Percentiles rank a stretch among this genome's conserved stretches.
These are phyloP conservation scores for Alouatta palliata DNA, from an alignment of 2,113 vertebrate species.

Conservation along the genomic window DNA sequence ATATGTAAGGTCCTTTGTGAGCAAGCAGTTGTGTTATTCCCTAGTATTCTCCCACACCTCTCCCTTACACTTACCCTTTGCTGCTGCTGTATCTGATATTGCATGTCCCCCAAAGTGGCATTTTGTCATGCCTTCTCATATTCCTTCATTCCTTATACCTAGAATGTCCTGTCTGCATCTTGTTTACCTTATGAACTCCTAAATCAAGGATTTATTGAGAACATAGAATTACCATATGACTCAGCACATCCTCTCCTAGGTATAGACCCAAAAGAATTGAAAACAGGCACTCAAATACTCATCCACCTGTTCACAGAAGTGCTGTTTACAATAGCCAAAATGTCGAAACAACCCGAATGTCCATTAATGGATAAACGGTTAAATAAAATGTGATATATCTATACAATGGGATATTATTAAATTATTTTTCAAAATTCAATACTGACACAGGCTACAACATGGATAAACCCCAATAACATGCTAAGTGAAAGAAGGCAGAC, in stretches of 20 bases:
- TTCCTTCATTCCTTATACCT: not conserved
- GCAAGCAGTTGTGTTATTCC: not conserved
- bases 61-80: not conserved
- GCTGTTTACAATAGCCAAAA: not conserved
- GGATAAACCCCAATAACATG: not conserved
- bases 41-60: not conserved
- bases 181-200: not conserved
- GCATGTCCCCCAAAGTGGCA: not conserved
- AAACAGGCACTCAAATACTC: not conserved
- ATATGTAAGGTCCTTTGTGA: not conserved
- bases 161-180: not conserved
- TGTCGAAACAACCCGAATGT: not conserved
- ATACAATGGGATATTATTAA: not conserved
- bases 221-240: not conserved
- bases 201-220: not conserved
- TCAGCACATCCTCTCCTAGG: not conserved
- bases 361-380: not conserved
- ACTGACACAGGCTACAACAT: not conserved
- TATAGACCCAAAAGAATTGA: not conserved
- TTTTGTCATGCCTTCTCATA: not conserved
- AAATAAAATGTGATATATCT: not conserved
- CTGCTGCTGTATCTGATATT: not conserved
- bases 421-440: too few relatives aligned
- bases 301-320: not conserved
- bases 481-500: not conserved